phyloP scores from a whole-genome alignment of 2,888 invertebrate genomes.

The Phengaris alcon region DNA sequence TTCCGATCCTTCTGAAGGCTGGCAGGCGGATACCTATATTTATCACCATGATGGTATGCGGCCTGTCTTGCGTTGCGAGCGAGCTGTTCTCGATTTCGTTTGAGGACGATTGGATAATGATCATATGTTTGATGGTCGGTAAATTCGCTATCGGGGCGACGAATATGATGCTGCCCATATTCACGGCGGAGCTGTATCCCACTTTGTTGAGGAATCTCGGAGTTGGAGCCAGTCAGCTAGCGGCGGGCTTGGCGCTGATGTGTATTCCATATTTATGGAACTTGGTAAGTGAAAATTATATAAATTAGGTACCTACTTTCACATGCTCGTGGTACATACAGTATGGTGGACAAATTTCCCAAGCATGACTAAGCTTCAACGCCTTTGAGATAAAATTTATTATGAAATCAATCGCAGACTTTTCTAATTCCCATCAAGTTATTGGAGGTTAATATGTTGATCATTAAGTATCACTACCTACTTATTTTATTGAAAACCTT shows the following conservation, averaged over 20 bases:
- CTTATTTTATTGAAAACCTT: no score
- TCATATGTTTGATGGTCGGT: slow-evolving; percentile 87
- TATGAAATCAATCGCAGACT: no score
- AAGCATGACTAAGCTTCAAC: no score
- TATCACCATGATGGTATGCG: slow-evolving; percentile 83
- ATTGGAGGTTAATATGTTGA: no score
- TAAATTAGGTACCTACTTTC: slow-evolving; percentile 10
- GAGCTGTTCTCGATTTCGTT: slow-evolving; percentile 75
- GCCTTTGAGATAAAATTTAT: no score
- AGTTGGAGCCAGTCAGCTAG: slow-evolving; percentile 86
- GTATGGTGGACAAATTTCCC: no score
- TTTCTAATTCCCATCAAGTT: no score
- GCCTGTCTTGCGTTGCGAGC: slow-evolving; percentile 84
- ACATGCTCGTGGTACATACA: background rate
- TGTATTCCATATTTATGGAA: slow-evolving; percentile 88
- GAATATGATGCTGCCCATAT: slow-evolving; percentile 88
- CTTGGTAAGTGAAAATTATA: slow-evolving; percentile 76
- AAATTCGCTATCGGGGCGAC: slow-evolving; percentile 89
- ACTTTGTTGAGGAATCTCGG: slow-evolving; percentile 85
- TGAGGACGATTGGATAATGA: slow-evolving; percentile 82
- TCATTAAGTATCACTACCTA: no score
- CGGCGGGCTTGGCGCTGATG: slow-evolving; percentile 87
- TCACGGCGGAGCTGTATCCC: slow-evolving; percentile 86
- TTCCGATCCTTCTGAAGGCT: slow-evolving; percentile 85
- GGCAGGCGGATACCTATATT: slow-evolving; percentile 86